Conservation (phyloP, 2,797 vertebrate species). For the Sebastiscus albofasciatus region DNA sequence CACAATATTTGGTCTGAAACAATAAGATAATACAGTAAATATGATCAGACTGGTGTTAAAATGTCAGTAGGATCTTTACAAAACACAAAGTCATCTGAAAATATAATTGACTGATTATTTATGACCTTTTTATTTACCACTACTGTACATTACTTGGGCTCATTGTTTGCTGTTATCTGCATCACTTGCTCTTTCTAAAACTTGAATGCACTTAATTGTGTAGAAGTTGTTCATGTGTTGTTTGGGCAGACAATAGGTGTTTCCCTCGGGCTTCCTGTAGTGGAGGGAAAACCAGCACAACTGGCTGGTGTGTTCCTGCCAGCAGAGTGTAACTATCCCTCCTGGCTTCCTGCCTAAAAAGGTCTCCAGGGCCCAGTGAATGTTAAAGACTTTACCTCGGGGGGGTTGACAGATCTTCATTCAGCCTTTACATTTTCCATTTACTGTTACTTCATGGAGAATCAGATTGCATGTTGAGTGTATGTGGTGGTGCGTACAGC, state of each 20-base stretch:
- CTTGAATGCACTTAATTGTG: slow-evolving; percentile 44
- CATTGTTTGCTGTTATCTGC: slow-evolving; percentile 24
- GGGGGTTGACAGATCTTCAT: slow-evolving; percentile 43
- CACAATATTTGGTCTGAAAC: background rate
- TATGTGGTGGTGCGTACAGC: background rate
- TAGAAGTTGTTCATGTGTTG: slow-evolving; percentile 55
- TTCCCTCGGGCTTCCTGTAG: slow-evolving; percentile 75
- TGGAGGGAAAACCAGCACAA: slow-evolving; percentile 68
- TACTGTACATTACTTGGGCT: background rate
- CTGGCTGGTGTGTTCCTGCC: slow-evolving; percentile 52
- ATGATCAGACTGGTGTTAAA: background rate
- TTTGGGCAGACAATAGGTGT: slow-evolving; percentile 72
- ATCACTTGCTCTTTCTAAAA: slow-evolving; percentile 66
- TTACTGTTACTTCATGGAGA: slow-evolving; percentile 32
- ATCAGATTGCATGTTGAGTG: slow-evolving; percentile 14
- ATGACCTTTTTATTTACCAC: background rate
- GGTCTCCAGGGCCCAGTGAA: slow-evolving; percentile 59
- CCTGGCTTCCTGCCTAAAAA: slow-evolving; percentile 66
- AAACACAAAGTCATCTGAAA: background rate
- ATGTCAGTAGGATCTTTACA: background rate
- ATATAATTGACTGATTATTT: background rate
- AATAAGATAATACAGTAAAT: background rate
- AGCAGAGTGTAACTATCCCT: slow-evolving; percentile 41
- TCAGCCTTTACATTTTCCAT: slow-evolving; percentile 30
- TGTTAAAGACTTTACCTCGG: slow-evolving; percentile 39